Percentiles rank a stretch among this genome's conserved stretches.
Conservation (phyloP, 2,888 invertebrate species). For the Amblyjoppa proteus region DNA sequence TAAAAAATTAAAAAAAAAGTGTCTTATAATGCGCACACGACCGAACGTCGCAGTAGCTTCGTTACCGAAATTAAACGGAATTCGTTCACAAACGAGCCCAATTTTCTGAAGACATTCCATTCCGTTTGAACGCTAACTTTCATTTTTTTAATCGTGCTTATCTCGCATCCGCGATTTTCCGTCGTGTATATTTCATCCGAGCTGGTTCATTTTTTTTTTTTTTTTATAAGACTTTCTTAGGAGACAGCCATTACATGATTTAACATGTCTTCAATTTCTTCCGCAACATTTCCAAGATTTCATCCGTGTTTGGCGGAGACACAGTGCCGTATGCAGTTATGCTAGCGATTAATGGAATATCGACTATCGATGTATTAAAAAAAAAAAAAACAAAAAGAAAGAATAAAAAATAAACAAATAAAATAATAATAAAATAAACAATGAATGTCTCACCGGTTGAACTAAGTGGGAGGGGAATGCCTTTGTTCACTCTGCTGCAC, state of each 20-base stretch:
- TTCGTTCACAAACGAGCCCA: slow-evolving; percentile 6
- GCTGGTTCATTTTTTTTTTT: slow-evolving; percentile 30
- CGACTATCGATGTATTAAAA: neutral
- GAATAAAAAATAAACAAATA: neutral
- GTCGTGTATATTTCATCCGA: slow-evolving; percentile 1
- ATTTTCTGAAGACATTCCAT: neutral
- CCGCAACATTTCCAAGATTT: neutral
- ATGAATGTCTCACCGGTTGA: neutral
- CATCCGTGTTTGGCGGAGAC: neutral
- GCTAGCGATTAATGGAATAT: neutral
- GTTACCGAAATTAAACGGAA: slow-evolving; percentile 6
- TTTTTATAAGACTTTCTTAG: neutral
- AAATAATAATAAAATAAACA: neutral
- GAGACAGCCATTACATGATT: slow-evolving; percentile 58
- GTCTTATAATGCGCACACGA: slow-evolving; percentile 57
- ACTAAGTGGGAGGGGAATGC: neutral
- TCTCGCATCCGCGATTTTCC: neutral
- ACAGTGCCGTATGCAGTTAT: neutral
- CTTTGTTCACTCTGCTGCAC: neutral
- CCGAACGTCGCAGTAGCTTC: slow-evolving; percentile 36
- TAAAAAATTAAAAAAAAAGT: slow-evolving; percentile 21
- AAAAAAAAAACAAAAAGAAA: neutral
- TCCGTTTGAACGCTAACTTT: neutral
- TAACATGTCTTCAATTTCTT: slow-evolving; percentile 25
- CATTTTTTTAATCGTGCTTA: neutral